Conservation (phyloP, 2,113 vertebrate genomes). For the Heterocephalus glaber region DNA sequence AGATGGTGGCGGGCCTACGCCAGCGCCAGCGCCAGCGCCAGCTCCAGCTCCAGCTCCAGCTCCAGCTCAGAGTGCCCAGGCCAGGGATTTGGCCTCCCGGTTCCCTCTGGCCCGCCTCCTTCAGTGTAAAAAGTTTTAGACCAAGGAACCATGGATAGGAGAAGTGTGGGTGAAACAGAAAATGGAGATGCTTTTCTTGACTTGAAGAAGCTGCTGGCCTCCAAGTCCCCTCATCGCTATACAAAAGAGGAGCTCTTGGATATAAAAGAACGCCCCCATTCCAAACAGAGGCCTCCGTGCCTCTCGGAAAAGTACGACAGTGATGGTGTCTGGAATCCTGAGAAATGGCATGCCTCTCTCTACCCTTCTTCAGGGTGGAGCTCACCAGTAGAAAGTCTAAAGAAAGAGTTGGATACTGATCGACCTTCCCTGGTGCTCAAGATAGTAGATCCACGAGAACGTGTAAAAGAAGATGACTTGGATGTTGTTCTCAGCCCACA, state of each 20-base stretch:
- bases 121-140: constrained; percentile 68
- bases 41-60: constrained; percentile 48
- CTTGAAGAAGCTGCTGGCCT: constrained; percentile 80
- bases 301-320: constrained; percentile 98
- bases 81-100: constrained; percentile 48
- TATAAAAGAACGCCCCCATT: constrained; percentile 95
- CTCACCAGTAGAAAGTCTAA: constrained; percentile 93
- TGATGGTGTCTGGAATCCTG: constrained; percentile 95
- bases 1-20: constrained; percentile 59
- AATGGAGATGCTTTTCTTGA: constrained; percentile 87
- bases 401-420: constrained; percentile 93
- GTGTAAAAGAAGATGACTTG: constrained; percentile 97
- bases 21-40: constrained; percentile 36
- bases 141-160: constrained; percentile 92
- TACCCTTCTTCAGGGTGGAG: constrained; percentile 94
- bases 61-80: constrained; percentile 18
- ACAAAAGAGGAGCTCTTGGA: constrained; percentile 97
- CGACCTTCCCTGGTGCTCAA: constrained; percentile 92
- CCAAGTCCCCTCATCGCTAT: constrained; percentile 90
- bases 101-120: constrained; percentile 15
- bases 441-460: constrained; percentile 95
- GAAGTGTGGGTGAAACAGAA: constrained; percentile 87
- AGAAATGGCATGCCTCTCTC: constrained; percentile 98
- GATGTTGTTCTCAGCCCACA: constrained; percentile 97
- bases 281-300: constrained; percentile 96